A percentile compares a stretch with the other conserved stretches of the same genome.
phyloP scores from a whole-genome alignment of 2,888 invertebrate genomes.

The Dexiosoma caninum region DNA sequence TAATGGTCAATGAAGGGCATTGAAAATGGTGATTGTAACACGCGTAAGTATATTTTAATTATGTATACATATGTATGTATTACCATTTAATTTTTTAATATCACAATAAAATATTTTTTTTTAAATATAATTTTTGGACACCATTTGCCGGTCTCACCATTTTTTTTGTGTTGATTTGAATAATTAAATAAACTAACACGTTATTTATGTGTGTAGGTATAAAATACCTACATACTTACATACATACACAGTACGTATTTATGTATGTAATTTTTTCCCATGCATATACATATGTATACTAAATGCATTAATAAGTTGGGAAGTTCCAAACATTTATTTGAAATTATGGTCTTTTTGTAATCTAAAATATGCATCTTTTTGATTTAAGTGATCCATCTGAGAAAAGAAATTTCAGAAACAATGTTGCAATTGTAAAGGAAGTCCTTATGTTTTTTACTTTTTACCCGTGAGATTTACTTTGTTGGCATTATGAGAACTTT shows the following conservation, averaged over 20 bases:
- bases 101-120: neutral
- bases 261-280: neutral
- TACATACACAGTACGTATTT: neutral
- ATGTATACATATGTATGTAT: no score
- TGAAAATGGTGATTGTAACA: constrained; percentile 87
- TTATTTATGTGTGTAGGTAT: neutral
- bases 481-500: neutral
- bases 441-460: neutral
- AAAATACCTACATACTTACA: no score
- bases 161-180: no score
- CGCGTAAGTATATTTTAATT: constrained; percentile 80
- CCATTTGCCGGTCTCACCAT: neutral
- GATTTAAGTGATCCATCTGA: neutral
- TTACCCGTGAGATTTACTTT: neutral
- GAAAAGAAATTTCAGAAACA: neutral
- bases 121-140: neutral
- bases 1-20: constrained; percentile 78
- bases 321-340: neutral
- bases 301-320: neutral
- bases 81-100: neutral
- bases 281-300: neutral
- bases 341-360: constrained; percentile 4
- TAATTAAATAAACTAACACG: neutral
- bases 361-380: constrained; percentile 52
- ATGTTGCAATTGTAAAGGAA: neutral